Evolutionary conservation across 2,888 invertebrate genomes (phyloP).

Genomic region (Ctena decussata): DNA sequence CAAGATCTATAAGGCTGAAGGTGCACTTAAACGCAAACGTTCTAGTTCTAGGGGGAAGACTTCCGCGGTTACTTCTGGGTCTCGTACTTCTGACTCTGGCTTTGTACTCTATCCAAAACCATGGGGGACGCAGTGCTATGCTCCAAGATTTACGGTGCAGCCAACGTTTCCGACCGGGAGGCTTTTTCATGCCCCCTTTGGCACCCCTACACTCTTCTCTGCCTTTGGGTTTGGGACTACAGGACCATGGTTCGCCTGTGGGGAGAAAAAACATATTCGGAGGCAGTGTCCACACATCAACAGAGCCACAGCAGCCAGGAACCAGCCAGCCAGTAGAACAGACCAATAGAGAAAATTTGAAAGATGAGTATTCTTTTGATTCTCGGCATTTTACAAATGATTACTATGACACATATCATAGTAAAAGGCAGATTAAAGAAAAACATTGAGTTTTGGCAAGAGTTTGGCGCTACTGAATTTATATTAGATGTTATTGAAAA

Average conservation of each 20-base stretch:
- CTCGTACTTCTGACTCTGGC: too few relatives aligned
- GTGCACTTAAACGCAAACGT: too few relatives aligned
- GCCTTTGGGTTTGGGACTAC: background rate
- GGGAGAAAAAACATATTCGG: background rate
- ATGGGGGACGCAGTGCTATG: too few relatives aligned
- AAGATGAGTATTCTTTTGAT: slow-evolving; percentile 10
- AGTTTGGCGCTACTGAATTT: slow-evolving; percentile 4
- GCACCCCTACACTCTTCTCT: background rate
- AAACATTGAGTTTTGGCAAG: slow-evolving; percentile 19
- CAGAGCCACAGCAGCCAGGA: background rate
- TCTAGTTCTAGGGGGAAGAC: too few relatives aligned
- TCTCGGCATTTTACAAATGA: slow-evolving; percentile 33
- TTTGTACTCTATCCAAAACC: too few relatives aligned
- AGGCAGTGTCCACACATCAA: background rate
- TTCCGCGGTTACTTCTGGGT: too few relatives aligned
- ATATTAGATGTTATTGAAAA: slow-evolving; percentile 5
- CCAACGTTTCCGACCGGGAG: too few relatives aligned
- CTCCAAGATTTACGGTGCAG: too few relatives aligned
- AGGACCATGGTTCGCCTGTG: background rate
- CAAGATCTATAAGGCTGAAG: too few relatives aligned
- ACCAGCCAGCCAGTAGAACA: background rate
- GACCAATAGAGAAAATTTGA: background rate
- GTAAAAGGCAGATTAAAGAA: too few relatives aligned
- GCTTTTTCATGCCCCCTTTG: too few relatives aligned
- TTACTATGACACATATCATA: slow-evolving; percentile 41